These are phyloP conservation scores for Kradibia gibbosae DNA, from an alignment of 1,140 invertebrate genomes.

Conservation along the genomic window DNA sequence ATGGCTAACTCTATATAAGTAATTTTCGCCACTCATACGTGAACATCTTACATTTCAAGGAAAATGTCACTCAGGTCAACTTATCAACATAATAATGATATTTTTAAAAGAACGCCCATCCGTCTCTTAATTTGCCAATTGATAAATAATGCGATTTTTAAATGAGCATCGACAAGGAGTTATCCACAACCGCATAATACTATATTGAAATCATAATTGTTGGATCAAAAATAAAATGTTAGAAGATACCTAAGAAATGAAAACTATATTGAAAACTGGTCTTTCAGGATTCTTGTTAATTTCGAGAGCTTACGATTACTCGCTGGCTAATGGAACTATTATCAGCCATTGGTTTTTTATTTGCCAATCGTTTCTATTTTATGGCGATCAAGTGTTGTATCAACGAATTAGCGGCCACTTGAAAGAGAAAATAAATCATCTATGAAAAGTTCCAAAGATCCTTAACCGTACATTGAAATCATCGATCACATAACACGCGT, in stretches of 20 bases:
- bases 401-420: background rate
- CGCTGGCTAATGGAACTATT: background rate
- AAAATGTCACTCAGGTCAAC: background rate
- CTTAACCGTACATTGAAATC: slow-evolving; percentile 9
- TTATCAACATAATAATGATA: background rate
- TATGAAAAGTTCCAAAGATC: background rate
- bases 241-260: background rate
- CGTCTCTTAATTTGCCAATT: background rate
- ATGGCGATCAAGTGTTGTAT: background rate
- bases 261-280: slow-evolving; percentile 20
- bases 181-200: background rate
- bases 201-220: slow-evolving; percentile 3
- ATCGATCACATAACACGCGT: slow-evolving; percentile 29
- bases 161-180: background rate
- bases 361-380: slow-evolving; percentile 22
- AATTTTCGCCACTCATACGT: background rate
- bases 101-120: background rate
- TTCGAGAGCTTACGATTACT: background rate
- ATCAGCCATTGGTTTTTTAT: background rate
- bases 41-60: background rate
- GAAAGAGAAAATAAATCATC: slow-evolving; percentile 21
- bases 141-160: slow-evolving; percentile 12
- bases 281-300: slow-evolving; percentile 24
- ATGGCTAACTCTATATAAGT: background rate
- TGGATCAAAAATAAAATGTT: slow-evolving; percentile 3